Percentiles rank a stretch among this genome's conserved stretches.
Evolutionary conservation across 2,113 vertebrate species (phyloP).

Genomic region (Scytalopus superciliaris): DNA sequence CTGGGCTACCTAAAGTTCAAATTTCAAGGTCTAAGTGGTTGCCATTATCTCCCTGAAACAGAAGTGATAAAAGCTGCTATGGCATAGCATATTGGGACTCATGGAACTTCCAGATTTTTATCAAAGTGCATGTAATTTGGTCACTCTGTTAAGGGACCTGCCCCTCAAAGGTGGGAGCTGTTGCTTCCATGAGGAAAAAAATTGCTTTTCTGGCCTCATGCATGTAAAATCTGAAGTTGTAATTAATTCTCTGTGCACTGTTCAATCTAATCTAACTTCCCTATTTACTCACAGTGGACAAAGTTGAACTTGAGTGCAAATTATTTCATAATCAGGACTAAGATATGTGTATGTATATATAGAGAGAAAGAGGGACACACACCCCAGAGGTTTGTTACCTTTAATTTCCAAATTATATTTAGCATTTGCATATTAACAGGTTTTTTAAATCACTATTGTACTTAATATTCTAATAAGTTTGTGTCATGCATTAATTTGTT

Average conservation of each 20-base stretch:
- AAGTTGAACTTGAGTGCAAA: background rate
- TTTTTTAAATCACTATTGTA: background rate
- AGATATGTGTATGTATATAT: background rate
- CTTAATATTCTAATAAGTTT: background rate
- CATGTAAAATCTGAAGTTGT: background rate
- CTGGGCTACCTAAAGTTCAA: background rate
- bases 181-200: background rate
- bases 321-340: background rate
- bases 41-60: background rate
- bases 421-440: background rate
- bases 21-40: slow-evolving; percentile 10
- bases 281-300: background rate
- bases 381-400: background rate
- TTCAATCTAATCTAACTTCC: background rate
- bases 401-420: background rate
- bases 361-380: no score
- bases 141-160: background rate
- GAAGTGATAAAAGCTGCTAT: background rate
- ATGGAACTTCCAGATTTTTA: background rate
- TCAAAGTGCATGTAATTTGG: background rate
- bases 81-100: background rate
- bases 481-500: background rate
- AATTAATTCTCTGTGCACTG: background rate
- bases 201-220: background rate
- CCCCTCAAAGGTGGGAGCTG: background rate